Evolutionary conservation across 2,113 vertebrate genomes (phyloP), one percentile per base, ranked within the genome.

Genomic region (Pseudonaja textilis): DNA sequence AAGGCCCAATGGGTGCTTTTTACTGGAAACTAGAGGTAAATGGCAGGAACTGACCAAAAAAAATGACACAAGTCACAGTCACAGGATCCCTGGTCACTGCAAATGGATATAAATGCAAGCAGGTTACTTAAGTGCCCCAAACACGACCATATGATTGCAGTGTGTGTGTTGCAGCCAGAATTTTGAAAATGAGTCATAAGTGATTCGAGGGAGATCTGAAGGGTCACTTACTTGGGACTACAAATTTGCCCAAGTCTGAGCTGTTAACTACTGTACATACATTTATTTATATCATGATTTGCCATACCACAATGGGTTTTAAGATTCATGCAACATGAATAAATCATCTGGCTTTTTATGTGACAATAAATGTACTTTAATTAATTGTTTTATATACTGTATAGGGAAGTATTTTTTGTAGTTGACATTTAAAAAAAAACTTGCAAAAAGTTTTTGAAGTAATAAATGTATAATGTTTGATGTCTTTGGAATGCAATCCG

Each of bases 401-500:
- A 26, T 74, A n/a, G 7, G 52, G 2, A 14, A 45, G 6, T 85
- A 29, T 50, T 93, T 93, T 54, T 61, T 74, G 52, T 14, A 10
- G 45, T 92, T 16, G 23, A 11, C 87, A 55, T 29, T n/a, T n/a
- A 54, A 86, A 74, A 29, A 22, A 85, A 90, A 90, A 23, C 42
- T 57, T 52, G 11, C 29, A 59, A 14, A 9, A 39, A 57, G 50
- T 9, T 91, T 95, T 89, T 92, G 56, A 91, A 91, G 85, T 22
- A 50, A 92, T 90, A 85, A 89, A 91, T 85, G 20, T 26, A 47
- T 91, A 96, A 94, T 9, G 1, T 96, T 94, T 96, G 85, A 93
- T 95, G 93, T 69, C 45, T 96, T 95, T 95, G 94, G 93, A 96
- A 93, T 64, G 96, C 55, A 64, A 39, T 95, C 92, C 94, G 85